Evolutionary conservation across 2,113 vertebrate genomes (phyloP).

Genomic region (Emydocephalus ijimae): DNA sequence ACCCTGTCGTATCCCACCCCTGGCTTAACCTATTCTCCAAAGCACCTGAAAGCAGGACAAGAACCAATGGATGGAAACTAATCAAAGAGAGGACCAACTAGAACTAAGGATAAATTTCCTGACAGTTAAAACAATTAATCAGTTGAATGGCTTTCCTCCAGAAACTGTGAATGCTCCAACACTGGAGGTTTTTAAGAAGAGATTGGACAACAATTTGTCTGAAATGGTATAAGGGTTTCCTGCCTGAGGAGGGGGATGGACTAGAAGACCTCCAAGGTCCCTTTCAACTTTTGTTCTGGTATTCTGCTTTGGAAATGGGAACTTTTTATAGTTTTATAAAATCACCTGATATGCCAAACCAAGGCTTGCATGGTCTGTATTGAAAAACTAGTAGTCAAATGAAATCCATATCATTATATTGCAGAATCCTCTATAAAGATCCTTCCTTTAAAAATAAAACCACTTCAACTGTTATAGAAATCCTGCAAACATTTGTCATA

Average conservation of each 20-base stretch:
- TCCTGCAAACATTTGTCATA: neutral
- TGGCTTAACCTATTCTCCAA: neutral
- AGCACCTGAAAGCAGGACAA: neutral
- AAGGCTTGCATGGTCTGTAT: neutral
- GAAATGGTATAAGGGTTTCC: neutral
- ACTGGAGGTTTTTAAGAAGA: neutral
- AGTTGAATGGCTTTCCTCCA: neutral
- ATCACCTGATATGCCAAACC: neutral
- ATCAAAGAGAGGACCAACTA: neutral
- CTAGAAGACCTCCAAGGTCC: neutral
- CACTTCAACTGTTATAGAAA: neutral
- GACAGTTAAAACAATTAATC: neutral
- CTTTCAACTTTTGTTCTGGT: neutral
- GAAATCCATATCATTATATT: neutral
- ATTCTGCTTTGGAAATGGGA: neutral
- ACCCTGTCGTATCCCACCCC: no score
- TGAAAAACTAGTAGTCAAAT: neutral
- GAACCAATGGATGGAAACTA: neutral
- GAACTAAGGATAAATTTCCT: neutral
- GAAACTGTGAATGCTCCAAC: neutral
- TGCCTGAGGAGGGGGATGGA: neutral
- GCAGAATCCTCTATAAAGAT: neutral
- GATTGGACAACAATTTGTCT: neutral
- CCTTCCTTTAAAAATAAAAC: neutral
- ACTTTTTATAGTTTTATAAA: neutral